Evolutionary conservation across 2,888 invertebrate species (phyloP), one percentile per base, ranked within the genome.

Genomic region (Agrochola lychnidis): DNA sequence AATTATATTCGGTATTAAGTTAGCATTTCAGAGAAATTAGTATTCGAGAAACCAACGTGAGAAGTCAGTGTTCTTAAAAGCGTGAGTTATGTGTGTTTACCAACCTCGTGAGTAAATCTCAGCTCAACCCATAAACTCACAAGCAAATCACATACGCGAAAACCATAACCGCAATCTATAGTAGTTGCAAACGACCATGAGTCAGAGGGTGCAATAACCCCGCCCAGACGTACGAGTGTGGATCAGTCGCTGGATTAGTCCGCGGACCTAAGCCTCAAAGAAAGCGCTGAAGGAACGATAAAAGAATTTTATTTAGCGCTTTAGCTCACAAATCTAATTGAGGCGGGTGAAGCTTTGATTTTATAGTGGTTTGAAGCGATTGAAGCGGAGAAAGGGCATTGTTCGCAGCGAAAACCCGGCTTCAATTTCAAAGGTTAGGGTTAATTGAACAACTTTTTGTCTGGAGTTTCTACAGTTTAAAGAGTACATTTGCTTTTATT

Each of bases 121-220:
- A 62, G 36, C 30, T 48, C n/a, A 42, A 64, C n/a, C 61, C 70
- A 75, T 81, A 84, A 87, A 87, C 84, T 86, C 85, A 36, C 78
- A 59, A 76, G 40, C 67, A 81, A 78, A 59, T 87, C 85, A 76
- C 79, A 76, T 70, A 83, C 73, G 77, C 74, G 78, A 81, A 74
- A 81, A 74, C 67, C 59, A 70, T 70, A 82, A 76, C 69, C 14
- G 48, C 40, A 74, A 30, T 57, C 62, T 68, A 36, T 82, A 77
- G 81, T 85, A 87, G 86, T 87, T 83, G 70, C 78, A 76, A 84
- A 84, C 79, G 73, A 40, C 78, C 83, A 88, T 94, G 94, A 94
- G 88, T 94, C 93, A 93, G 84, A 76, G 83, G 87, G 94, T 88
- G 91, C 94, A 93, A 91, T 90, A 92, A 94, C 94, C 94, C 83